Evolutionary conservation across 1,140 invertebrate species (phyloP).

Genomic region (Acromyrmex charruanus): DNA sequence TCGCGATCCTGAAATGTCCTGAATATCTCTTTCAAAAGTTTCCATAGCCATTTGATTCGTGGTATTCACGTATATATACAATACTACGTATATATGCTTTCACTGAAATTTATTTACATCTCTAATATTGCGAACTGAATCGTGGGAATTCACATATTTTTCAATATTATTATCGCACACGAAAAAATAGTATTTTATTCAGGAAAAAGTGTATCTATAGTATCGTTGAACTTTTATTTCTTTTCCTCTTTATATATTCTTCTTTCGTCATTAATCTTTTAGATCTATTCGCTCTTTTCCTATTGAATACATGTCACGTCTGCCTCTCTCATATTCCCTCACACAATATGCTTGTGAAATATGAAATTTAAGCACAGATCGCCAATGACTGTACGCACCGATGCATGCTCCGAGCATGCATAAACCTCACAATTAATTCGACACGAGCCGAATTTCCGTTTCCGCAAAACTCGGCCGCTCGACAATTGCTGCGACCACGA

Average conservation of each 20-base stretch:
- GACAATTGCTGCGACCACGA: constrained; percentile 23
- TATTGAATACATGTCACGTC: neutral
- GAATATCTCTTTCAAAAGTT: neutral
- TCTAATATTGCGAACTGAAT: constrained; percentile 1
- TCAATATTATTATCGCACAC: neutral
- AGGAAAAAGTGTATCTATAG: neutral
- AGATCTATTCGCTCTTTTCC: neutral
- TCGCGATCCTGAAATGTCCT: too few relatives aligned
- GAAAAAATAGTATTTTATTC: neutral
- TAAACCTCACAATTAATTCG: constrained; percentile 46
- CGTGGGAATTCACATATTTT: neutral
- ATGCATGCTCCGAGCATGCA: neutral
- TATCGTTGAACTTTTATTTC: neutral
- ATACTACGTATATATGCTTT: too few relatives aligned
- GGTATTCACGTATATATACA: neutral
- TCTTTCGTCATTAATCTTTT: constrained; percentile 8
- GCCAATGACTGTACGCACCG: neutral
- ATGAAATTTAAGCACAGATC: constrained; percentile 31
- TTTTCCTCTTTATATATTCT: neutral
- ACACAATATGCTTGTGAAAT: constrained; percentile 13
- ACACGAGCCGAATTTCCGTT: constrained; percentile 41
- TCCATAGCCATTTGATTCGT: neutral
- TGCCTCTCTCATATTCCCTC: too few relatives aligned
- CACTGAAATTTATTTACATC: constrained; percentile 7
- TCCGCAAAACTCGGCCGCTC: constrained; percentile 29